A percentile compares a stretch with the other conserved stretches of the same genome.
phyloP scores from a whole-genome alignment of 2,888 invertebrate species.

The Biston stratarius region DNA sequence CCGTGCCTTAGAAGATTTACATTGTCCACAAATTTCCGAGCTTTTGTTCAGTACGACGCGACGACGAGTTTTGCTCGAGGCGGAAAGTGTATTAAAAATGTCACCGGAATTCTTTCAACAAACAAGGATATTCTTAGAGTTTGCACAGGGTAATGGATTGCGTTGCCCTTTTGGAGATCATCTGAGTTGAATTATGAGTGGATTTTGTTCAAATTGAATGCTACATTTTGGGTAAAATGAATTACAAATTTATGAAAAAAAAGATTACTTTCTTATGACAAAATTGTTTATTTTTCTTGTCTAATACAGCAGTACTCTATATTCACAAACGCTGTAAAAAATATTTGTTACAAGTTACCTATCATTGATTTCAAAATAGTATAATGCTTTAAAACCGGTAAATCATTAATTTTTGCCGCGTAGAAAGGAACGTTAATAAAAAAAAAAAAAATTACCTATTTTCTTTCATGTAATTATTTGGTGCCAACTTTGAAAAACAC shows the following conservation, averaged over 20 bases:
- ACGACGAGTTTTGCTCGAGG: constrained; percentile 13
- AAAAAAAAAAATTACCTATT: too few species aligned
- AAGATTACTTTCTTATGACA: neutral
- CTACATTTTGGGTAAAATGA: constrained; percentile 7
- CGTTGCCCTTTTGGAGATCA: constrained; percentile 32
- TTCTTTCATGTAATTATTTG: too few species aligned
- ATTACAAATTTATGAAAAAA: neutral
- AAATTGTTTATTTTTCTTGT: neutral
- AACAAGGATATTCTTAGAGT: constrained; percentile 34
- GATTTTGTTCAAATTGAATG: constrained; percentile 19
- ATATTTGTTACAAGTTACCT: too few species aligned
- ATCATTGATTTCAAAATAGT: too few species aligned
- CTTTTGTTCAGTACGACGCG: constrained; percentile 24
- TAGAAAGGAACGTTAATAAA: too few species aligned
- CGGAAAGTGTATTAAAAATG: constrained; percentile 36
- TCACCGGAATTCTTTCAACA: constrained; percentile 35
- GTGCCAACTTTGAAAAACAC: too few species aligned
- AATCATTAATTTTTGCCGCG: too few species aligned
- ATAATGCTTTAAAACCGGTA: too few species aligned
- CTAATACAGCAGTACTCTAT: neutral
- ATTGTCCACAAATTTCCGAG: constrained; percentile 25
- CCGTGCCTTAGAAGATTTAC: constrained; percentile 5
- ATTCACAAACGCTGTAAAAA: neutral
- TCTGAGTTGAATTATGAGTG: constrained; percentile 22
- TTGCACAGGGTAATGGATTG: constrained; percentile 33